A percentile compares a stretch with the other conserved stretches of the same genome.
Evolutionary conservation across 35 echinoderm and acorn worm species (phyloP).

Genomic region (Acanthaster planci): DNA sequence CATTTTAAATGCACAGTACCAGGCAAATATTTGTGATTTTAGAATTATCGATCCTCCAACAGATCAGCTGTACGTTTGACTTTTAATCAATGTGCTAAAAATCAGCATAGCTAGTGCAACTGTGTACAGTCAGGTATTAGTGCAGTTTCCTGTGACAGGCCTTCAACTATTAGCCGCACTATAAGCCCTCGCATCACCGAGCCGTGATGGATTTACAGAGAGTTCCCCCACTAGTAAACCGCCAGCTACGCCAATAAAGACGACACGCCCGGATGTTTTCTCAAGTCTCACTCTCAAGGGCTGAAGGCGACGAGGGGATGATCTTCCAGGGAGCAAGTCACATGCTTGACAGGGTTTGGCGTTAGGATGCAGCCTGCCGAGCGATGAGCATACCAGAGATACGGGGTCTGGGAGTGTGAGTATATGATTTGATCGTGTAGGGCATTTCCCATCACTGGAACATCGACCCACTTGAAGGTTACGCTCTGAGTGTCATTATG

Average conservation of each 20-base stretch:
- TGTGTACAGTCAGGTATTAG: not conserved
- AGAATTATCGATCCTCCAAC: no score
- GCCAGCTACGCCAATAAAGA: not conserved
- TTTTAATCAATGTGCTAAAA: no score
- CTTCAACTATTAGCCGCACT: not conserved
- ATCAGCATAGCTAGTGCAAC: no score
- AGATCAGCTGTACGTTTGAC: no score
- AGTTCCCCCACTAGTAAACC: not conserved
- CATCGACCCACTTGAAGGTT: no score
- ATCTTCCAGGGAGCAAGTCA: not conserved
- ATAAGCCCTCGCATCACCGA: not conserved
- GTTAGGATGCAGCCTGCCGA: not conserved
- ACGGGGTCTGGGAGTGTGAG: no score
- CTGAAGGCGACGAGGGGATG: not conserved
- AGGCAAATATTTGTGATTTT: no score
- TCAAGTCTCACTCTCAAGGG: not conserved
- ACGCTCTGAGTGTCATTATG: no score
- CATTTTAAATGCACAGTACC: no score
- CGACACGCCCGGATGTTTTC: slow-evolving; percentile 6
- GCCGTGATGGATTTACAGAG: not conserved
- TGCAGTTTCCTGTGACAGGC: not conserved
- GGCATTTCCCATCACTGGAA: no score
- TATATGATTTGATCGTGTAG: no score
- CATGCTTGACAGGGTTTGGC: not conserved
- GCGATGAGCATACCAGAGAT: no score